Base-by-base conservation (phyloP, 2,797 vertebrate genomes). In the Oreonectes daqikongensis region DNA sequence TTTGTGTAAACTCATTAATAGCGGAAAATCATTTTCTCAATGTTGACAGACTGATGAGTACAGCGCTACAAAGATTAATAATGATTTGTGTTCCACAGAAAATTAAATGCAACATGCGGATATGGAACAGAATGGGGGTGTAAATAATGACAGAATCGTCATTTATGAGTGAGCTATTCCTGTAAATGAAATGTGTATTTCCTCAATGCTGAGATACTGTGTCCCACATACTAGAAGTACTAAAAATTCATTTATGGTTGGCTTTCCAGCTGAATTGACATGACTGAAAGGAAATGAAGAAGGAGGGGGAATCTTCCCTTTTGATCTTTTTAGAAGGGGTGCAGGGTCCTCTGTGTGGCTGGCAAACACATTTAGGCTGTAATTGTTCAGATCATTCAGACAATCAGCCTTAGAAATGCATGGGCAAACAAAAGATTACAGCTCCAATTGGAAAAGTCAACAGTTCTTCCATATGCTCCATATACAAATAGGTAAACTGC, bases 291-390 rank as follows among this genome's bases (percentile, higher is more conserved):
- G 89, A 92, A 90, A 90, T 87, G 85, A 87, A 89, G 86, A 87
- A 89, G 83, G 86, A 87, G 83, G 87, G 87, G 85, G 85, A 86
- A 85, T 80, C 81, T 82, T 84, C 83, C 81, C 89, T 90, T 93
- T 94, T 94, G 91, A 94, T 94, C 91, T 93, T 90, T 91, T 92
- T 88, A 90, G 89, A 35, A 86, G 48, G 78, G 83, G 77, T 60
- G 75, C 83, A 88, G 82, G 81, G 82, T 69, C 38, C 82, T 86
- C 84, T 84, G 86, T 88, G 82, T 86, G 87, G 87, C 90, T 92
- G 92, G 90, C 90, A 93, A 92, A 93, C 91, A 91, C 90, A 91
- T 93, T 93, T 92, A 92, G 88, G 88, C 87, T 81, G 85, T 92
- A 91, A 92, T 92, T 89, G 90, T 93, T 91, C 85, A 86, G 89